Conservation (phyloP, 2,888 invertebrate genomes). For the Gastrophysa polygoni region DNA sequence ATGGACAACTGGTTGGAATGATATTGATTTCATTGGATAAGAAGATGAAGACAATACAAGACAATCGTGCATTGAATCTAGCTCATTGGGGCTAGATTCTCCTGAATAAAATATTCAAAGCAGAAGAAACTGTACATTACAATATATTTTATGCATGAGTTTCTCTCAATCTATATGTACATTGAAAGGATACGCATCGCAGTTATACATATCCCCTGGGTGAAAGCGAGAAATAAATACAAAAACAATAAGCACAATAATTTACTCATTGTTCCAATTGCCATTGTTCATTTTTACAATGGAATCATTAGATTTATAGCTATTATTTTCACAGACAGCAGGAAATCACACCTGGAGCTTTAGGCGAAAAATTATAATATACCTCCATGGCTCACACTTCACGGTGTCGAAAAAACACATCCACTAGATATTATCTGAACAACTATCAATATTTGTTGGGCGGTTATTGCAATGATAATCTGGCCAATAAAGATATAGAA, state of each 20-base stretch:
- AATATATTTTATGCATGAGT: not conserved
- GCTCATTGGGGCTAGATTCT: too few relatives aligned
- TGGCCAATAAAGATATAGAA: constrained; percentile 27
- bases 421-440: constrained; percentile 21
- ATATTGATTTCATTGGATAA: too few relatives aligned
- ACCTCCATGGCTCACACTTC: constrained; percentile 25
- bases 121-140: not conserved
- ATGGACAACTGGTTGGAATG: too few relatives aligned
- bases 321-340: constrained; percentile 31
- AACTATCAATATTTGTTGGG: constrained; percentile 30
- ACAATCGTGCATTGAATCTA: too few relatives aligned
- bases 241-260: constrained; percentile 31
- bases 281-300: constrained; percentile 29
- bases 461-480: constrained; percentile 22
- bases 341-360: constrained; percentile 34
- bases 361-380: constrained; percentile 32
- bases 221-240: constrained; percentile 28
- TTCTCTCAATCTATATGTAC: not conserved
- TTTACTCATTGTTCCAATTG: constrained; percentile 33
- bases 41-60: too few relatives aligned
- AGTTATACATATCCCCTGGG: constrained; percentile 24
- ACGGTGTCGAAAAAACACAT: constrained; percentile 23
- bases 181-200: constrained; percentile 7
- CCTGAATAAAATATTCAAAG: too few relatives aligned
- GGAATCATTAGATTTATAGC: constrained; percentile 30